These are phyloP conservation scores for Gymnothorax reevesii DNA, from an alignment of 2,797 vertebrate species.

Conservation along the genomic window DNA sequence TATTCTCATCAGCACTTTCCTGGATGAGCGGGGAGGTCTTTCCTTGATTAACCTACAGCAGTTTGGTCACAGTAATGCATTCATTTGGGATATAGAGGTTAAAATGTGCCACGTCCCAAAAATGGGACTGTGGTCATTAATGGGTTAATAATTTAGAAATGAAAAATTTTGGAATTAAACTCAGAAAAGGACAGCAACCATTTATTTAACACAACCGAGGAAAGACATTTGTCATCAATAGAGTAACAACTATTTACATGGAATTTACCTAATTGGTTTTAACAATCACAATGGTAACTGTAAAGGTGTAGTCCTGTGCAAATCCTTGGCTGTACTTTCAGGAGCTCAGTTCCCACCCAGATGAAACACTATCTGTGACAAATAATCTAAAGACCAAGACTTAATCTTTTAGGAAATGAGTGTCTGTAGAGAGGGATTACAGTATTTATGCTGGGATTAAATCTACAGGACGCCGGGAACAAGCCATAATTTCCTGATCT, in stretches of 20 bases:
- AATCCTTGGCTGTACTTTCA: neutral
- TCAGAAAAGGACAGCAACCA: no score
- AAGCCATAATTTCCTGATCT: constrained; percentile 15
- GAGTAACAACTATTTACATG: neutral
- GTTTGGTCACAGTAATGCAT: no score
- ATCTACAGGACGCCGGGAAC: constrained; percentile 20
- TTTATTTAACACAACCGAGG: no score
- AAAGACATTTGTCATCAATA: neutral
- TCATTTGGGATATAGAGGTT: no score
- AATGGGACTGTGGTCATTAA: no score
- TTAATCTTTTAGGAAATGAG: constrained; percentile 31
- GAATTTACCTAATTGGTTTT: neutral
- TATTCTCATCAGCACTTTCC: no score
- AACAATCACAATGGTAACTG: neutral
- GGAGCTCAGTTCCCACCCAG: constrained; percentile 25
- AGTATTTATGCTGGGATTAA: constrained; percentile 28
- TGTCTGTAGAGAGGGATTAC: constrained; percentile 28
- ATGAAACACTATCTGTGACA: constrained; percentile 32
- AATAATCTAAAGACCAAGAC: constrained; percentile 15
- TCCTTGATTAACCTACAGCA: no score
- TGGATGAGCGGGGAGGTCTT: no score
- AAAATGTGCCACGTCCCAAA: no score
- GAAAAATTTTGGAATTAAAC: no score
- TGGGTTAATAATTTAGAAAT: no score
- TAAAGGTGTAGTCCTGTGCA: neutral